Base-by-base conservation (phyloP, 2,113 vertebrate species). In the Phycodurus eques region DNA sequence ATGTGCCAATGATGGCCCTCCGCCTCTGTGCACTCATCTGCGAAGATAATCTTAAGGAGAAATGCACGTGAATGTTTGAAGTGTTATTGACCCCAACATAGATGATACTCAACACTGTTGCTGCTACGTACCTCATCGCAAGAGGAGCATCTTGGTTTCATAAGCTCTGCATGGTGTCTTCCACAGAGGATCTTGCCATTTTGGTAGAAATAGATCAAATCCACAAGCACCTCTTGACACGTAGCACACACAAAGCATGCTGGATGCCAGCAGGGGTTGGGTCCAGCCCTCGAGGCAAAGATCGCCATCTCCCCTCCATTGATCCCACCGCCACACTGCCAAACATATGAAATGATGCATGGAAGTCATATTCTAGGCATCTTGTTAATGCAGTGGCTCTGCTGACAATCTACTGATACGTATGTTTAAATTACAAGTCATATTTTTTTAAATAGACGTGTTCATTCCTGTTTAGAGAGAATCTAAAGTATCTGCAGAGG, bases 1-100 rank as follows among this genome's bases (percentile, higher is more conserved):
- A 98, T 97, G 86, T 99, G 97, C 97, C 97, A 98, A 68, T 99
- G 96, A 46, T 93, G 94, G 35, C 96, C 96, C 79, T 98, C 97
- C 0, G 97, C 97, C 86, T 98, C 96, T 10, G 96, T 98, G 80
- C 96, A 98, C 84, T 99, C 96, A 20, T 98, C 96, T 2, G 96
- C 93, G 88, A 99, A 96, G 77, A 99, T 98, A n/a, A 99, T 98
- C 97, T 99, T 78, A 75, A 60, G 11, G 59, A 54, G n/a, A 74
- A 65, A 84, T 3, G 8, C 7, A 76, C 0, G 22, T 27, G 15
- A 35, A 67, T 9, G 1, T 7, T 67, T 35, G 12, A 63, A 33
- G 13, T 31, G 14, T 7, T 2, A 53, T 31, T 4, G 35, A 35
- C 44, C 27, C 7, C 8, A 19, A 14, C 65, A 19, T 49, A 31